phyloP scores from a whole-genome alignment of 1,140 invertebrate species.

The Leptopilina clavipes region DNA sequence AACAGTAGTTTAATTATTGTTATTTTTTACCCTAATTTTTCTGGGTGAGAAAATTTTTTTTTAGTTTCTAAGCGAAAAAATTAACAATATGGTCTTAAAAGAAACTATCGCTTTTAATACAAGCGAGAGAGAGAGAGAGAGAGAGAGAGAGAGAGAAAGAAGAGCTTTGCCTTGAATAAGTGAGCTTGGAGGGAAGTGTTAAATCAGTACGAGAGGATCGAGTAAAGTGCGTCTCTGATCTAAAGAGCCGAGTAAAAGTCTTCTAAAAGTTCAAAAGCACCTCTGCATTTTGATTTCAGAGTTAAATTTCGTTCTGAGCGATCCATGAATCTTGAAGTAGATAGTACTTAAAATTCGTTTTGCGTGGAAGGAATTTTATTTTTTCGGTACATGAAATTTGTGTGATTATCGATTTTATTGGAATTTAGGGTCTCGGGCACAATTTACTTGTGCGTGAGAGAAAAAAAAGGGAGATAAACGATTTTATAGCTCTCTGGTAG shows the following conservation, averaged over 20 bases:
- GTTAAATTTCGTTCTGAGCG: slow-evolving; percentile 27
- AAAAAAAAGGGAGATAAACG: background rate
- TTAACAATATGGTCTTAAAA: background rate
- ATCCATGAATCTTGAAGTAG: slow-evolving; percentile 30
- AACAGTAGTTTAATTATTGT: too few relatives aligned
- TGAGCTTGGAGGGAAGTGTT: background rate
- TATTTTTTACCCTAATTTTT: too few relatives aligned
- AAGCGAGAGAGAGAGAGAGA: slow-evolving; percentile 5
- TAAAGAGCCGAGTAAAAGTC: slow-evolving; percentile 27
- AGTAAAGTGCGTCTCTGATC: slow-evolving; percentile 26
- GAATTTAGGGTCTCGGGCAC: background rate
- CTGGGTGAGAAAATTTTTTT: too few relatives aligned
- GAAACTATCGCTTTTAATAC: slow-evolving; percentile 18
- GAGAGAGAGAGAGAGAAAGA: slow-evolving; percentile 7
- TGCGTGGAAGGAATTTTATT: background rate
- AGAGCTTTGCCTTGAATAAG: too few relatives aligned
- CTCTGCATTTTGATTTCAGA: slow-evolving; percentile 28
- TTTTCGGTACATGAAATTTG: slow-evolving; percentile 11
- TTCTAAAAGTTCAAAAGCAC: slow-evolving; percentile 15
- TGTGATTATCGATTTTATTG: slow-evolving; percentile 8
- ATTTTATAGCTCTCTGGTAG: background rate
- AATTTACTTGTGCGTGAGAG: background rate
- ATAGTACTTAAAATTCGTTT: background rate
- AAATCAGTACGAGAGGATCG: slow-evolving; percentile 24
- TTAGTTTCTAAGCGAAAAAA: too few relatives aligned